phyloP scores from a whole-genome alignment of 2,888 invertebrate genomes.

The Drepana falcataria region DNA sequence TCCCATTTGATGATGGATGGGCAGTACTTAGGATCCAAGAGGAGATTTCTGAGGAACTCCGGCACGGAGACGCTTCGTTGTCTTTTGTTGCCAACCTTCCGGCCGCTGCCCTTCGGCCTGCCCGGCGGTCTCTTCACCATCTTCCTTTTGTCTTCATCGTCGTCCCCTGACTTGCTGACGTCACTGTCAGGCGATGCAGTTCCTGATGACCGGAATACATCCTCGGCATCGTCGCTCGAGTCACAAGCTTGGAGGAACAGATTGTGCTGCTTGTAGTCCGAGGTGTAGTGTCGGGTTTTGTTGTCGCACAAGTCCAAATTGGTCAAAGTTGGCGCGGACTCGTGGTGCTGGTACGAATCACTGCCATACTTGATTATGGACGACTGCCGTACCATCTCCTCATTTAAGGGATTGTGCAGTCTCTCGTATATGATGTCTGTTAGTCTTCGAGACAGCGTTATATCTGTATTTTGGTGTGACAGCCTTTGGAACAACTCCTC shows the following conservation, averaged over 20 bases:
- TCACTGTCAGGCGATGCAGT: slow-evolving; percentile 68
- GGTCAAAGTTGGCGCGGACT: slow-evolving; percentile 49
- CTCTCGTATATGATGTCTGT: slow-evolving; percentile 58
- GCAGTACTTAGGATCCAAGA: slow-evolving; percentile 86
- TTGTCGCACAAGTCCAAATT: slow-evolving; percentile 60
- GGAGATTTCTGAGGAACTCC: slow-evolving; percentile 91
- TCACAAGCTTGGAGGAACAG: slow-evolving; percentile 44
- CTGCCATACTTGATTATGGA: slow-evolving; percentile 57
- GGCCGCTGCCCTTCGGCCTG: slow-evolving; percentile 73
- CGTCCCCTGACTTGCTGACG: slow-evolving; percentile 65
- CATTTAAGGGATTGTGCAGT: slow-evolving; percentile 51
- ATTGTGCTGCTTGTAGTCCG: slow-evolving; percentile 60
- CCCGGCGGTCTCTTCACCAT: slow-evolving; percentile 75
- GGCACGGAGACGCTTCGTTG: slow-evolving; percentile 81
- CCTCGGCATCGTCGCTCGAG: slow-evolving; percentile 68
- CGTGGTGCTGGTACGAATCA: slow-evolving; percentile 49
- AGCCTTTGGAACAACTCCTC: slow-evolving; percentile 58
- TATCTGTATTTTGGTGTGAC: slow-evolving; percentile 51
- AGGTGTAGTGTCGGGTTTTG: slow-evolving; percentile 45
- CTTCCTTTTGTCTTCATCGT: slow-evolving; percentile 71
- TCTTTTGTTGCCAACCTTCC: slow-evolving; percentile 58
- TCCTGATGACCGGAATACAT: slow-evolving; percentile 53
- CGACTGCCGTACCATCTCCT: slow-evolving; percentile 50
- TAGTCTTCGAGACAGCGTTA: slow-evolving; percentile 40
- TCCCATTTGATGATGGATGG: slow-evolving; percentile 94